Conservation (phyloP, 2,113 vertebrate genomes). For the Tachysurus vachellii region DNA sequence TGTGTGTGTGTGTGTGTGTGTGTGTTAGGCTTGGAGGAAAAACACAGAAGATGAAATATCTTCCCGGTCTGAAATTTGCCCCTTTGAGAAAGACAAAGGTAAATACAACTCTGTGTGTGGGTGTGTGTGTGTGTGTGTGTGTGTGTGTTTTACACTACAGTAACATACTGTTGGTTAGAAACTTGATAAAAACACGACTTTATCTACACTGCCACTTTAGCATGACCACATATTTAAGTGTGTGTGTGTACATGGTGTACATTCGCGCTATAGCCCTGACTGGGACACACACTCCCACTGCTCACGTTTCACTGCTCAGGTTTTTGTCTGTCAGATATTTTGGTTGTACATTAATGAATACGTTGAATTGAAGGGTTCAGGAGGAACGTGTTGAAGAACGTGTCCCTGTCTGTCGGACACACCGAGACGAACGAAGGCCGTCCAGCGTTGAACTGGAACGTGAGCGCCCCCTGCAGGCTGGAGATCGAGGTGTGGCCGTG, state of each 20-base stretch:
- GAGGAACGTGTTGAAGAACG: constrained; percentile 59
- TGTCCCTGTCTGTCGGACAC: constrained; percentile 58
- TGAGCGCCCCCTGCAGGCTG: constrained; percentile 72
- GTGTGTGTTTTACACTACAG: background rate
- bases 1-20: constrained; percentile 34
- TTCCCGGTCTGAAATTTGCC: background rate
- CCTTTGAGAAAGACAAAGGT: background rate
- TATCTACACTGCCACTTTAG: too few relatives aligned
- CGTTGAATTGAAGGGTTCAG: constrained; percentile 43
- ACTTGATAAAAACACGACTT: background rate
- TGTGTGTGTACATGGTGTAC: too few relatives aligned
- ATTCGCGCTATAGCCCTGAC: too few relatives aligned
- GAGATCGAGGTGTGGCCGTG: constrained; percentile 68
- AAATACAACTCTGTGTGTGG: background rate
- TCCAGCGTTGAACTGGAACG: constrained; percentile 63
- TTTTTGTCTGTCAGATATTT: too few relatives aligned
- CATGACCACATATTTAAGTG: too few relatives aligned
- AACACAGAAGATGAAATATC: background rate
- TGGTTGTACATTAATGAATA: too few relatives aligned
- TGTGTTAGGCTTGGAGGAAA: constrained; percentile 19
- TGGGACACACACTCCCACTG: too few relatives aligned
- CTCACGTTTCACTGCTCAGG: too few relatives aligned
- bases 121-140: background rate
- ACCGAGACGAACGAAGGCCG: constrained; percentile 29
- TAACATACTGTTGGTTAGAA: background rate